These are phyloP conservation scores for Athalia circularis DNA, from an alignment of 2,888 invertebrate species.

Conservation along the genomic window DNA sequence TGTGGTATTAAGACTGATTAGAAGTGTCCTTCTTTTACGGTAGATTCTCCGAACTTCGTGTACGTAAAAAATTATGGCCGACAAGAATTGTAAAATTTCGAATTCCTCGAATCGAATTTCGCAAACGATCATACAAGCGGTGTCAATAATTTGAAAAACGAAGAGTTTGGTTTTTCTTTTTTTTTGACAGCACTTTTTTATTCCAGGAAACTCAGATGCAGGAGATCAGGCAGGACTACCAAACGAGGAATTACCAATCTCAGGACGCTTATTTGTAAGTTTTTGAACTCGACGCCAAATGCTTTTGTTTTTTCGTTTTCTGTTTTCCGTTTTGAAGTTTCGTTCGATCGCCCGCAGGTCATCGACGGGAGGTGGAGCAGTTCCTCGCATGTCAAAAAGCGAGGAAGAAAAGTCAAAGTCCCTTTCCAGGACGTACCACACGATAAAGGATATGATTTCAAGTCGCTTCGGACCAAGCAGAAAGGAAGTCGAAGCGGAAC, in stretches of 20 bases:
- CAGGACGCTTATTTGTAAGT: slow-evolving; percentile 69
- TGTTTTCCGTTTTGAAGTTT: too few species aligned
- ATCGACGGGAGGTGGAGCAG: slow-evolving; percentile 60
- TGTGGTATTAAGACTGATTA: too few species aligned
- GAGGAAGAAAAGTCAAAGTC: slow-evolving; percentile 76
- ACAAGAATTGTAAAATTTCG: too few species aligned
- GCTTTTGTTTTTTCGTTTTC: slow-evolving; percentile 12
- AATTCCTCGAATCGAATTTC: too few species aligned
- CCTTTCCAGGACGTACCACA: slow-evolving; percentile 88
- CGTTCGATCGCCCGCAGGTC: slow-evolving; percentile 55
- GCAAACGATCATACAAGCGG: too few species aligned
- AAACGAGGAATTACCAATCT: slow-evolving; percentile 62
- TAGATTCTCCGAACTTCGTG: too few species aligned
- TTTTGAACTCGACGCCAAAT: slow-evolving; percentile 31
- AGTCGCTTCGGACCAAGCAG: slow-evolving; percentile 83
- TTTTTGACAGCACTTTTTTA: too few species aligned
- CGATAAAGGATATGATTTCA: slow-evolving; percentile 89
- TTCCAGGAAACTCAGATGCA: slow-evolving; percentile 67
- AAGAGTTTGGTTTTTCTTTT: too few species aligned
- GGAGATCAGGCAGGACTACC: slow-evolving; percentile 65
- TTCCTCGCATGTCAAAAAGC: slow-evolving; percentile 61
- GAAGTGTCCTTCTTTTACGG: too few species aligned
- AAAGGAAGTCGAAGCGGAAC: slow-evolving; percentile 75
- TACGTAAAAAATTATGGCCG: too few species aligned
- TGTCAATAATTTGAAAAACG: too few species aligned